Conservation (phyloP, 1,140 invertebrate species). For the Formica exsecta region DNA sequence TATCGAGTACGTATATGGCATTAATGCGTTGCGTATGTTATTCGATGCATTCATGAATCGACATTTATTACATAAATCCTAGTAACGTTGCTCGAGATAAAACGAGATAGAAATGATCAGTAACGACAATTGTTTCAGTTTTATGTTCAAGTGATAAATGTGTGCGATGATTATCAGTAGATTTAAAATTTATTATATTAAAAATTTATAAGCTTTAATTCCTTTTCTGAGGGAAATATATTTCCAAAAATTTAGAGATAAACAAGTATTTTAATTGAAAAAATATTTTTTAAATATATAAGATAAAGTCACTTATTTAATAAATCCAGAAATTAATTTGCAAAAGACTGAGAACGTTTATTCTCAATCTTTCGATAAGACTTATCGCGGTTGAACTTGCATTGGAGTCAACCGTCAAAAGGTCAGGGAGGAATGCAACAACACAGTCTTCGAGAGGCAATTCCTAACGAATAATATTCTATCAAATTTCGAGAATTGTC, state of each 20-base stretch:
- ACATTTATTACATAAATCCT: neutral
- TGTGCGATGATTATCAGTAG: neutral
- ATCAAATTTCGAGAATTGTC: neutral
- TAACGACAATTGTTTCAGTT: neutral
- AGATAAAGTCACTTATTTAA: neutral
- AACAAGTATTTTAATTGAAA: too few species aligned
- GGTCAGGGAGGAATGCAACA: neutral
- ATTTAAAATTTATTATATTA: neutral
- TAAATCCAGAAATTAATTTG: neutral
- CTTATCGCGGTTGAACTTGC: constrained; percentile 57
- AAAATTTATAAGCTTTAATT: too few species aligned
- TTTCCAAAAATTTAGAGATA: too few species aligned
- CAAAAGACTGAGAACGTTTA: neutral
- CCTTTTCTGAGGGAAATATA: too few species aligned
- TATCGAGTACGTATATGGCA: neutral
- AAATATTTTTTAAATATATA: too few species aligned
- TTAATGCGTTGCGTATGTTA: neutral
- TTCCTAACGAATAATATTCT: neutral
- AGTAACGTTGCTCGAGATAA: too few species aligned
- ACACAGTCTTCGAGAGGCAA: neutral
- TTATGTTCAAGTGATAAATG: neutral
- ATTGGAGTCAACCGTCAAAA: neutral
- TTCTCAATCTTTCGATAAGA: constrained; percentile 35
- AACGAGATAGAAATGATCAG: too few species aligned
- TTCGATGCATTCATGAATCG: too few species aligned